phyloP scores from a whole-genome alignment of 2,888 invertebrate genomes.

The Tenthredo livida region DNA sequence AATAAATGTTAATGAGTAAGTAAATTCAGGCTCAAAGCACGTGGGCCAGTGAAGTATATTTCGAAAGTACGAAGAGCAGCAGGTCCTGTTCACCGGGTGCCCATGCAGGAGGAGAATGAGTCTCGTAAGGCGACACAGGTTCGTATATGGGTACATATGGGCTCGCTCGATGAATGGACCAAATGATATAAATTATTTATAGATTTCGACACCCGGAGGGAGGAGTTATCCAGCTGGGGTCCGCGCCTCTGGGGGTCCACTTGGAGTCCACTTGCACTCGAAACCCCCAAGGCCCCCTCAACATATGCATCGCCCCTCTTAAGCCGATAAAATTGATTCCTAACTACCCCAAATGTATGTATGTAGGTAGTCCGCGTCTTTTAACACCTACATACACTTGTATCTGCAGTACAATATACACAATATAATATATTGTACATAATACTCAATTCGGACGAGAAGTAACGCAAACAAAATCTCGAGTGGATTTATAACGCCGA shows the following conservation, averaged over 20 bases:
- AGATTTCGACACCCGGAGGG: constrained; percentile 75
- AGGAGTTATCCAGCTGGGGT: constrained; percentile 66
- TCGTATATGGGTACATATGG: constrained; percentile 78
- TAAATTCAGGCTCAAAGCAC: background rate
- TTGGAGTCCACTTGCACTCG: constrained; percentile 75
- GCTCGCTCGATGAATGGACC: constrained; percentile 73
- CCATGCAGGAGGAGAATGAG: constrained; percentile 9
- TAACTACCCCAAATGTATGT: constrained; percentile 73
- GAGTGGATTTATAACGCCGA: constrained; percentile 31
- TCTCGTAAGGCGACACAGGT: constrained; percentile 76
- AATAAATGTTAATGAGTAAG: background rate
- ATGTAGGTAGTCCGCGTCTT: constrained; percentile 68
- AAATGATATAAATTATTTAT: constrained; percentile 78
- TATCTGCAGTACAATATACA: background rate
- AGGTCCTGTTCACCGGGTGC: constrained; percentile 62
- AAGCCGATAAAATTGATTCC: constrained; percentile 75
- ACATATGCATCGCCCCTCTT: constrained; percentile 73
- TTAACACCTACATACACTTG: constrained; percentile 70
- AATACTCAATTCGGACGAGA: constrained; percentile 11
- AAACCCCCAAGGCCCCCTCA: constrained; percentile 74
- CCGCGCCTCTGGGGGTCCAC: constrained; percentile 73
- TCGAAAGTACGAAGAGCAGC: constrained; percentile 58
- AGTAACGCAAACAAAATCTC: constrained; percentile 30
- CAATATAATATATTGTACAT: constrained; percentile 11
- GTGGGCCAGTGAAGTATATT: background rate